Percentiles rank a stretch among this genome's conserved stretches.
Conservation (phyloP, 2,113 vertebrate species). For the Hypanus sabinus region DNA sequence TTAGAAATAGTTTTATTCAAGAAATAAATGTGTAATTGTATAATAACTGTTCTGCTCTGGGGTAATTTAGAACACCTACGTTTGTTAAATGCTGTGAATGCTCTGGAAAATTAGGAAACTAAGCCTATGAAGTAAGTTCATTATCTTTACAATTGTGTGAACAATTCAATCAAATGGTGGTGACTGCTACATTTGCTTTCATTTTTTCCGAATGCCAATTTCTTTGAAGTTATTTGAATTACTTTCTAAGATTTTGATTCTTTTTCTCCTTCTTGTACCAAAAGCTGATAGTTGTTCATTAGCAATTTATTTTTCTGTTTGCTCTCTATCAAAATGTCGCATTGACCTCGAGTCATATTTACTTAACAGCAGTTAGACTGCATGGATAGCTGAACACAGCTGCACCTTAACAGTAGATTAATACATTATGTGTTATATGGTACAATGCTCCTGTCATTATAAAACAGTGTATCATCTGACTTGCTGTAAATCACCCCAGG, state of each 20-base stretch:
- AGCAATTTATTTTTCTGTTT: neutral
- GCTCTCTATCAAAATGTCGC: neutral
- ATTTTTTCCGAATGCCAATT: neutral
- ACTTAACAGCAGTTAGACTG: neutral
- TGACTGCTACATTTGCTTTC: neutral
- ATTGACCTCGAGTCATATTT: neutral
- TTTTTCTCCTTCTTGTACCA: neutral
- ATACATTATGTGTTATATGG: neutral
- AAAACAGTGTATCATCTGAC: neutral
- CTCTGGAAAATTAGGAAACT: neutral
- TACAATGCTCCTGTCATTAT: neutral
- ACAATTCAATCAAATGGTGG: neutral
- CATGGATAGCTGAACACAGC: neutral
- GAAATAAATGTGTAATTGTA: neutral
- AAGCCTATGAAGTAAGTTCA: neutral
- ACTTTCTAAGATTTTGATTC: neutral
- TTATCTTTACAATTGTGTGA: neutral
- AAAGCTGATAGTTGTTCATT: neutral
- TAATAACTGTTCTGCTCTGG: neutral
- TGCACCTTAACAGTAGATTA: neutral
- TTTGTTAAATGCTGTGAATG: conserved; percentile 1
- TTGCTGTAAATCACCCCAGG: neutral
- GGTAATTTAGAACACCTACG: neutral
- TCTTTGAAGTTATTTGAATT: neutral
- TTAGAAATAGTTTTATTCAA: neutral